Percentiles rank a stretch among this genome's conserved stretches.
phyloP scores from a whole-genome alignment of 2,113 vertebrate species.

The Crypturellus undulatus region DNA sequence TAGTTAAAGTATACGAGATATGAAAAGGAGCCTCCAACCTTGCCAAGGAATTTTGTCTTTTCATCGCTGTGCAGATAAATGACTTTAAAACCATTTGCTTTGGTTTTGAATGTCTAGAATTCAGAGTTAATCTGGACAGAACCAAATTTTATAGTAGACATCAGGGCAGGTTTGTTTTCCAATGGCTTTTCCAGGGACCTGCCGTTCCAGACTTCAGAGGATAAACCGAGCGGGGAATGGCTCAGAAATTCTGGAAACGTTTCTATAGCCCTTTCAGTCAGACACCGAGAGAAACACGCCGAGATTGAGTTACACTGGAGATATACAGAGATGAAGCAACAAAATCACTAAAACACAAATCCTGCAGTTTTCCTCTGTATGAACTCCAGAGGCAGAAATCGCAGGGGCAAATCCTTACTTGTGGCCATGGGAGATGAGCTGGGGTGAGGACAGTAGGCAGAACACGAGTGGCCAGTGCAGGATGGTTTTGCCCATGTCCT shows the following conservation, averaged over 20 bases:
- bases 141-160: constrained; percentile 62
- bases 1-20: constrained; percentile 67
- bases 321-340: not conserved
- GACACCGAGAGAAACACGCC: not conserved
- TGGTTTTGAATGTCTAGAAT: constrained; percentile 59
- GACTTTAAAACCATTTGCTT: constrained; percentile 5
- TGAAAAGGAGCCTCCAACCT: constrained; percentile 8
- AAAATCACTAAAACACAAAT: not conserved
- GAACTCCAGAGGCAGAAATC: not conserved
- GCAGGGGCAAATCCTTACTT: not conserved
- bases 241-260: constrained; percentile 27
- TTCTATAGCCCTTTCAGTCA: constrained; percentile 1
- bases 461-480: not conserved
- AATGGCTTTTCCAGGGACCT: constrained; percentile 66
- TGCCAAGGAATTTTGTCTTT: constrained; percentile 67
- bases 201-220: not conserved
- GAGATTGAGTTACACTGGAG: constrained; percentile 50
- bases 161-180: constrained; percentile 57
- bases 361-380: not conserved
- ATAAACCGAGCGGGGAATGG: not conserved
- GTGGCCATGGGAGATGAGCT: accelerated
- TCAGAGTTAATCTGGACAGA: constrained; percentile 62
- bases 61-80: constrained; percentile 52
- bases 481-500: not conserved
- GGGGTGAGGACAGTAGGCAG: not conserved